Conservation (phyloP, 2,113 vertebrate genomes). For the Melanotaenia duboulayi region DNA sequence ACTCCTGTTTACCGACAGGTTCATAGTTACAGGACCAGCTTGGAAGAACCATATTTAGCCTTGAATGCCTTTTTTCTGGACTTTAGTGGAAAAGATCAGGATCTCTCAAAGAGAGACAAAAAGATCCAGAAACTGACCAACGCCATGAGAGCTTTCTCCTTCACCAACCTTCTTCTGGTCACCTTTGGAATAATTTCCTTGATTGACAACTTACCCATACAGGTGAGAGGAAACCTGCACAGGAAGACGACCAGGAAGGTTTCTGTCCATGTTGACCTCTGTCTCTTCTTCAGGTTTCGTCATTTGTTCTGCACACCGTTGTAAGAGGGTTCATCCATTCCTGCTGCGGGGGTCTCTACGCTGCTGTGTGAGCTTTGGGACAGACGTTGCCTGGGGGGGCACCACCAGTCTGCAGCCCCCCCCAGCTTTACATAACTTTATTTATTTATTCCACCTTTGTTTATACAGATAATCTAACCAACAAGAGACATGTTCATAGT, state of each 20-base stretch:
- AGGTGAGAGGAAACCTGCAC: constrained; percentile 78
- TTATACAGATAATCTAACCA: too few species aligned
- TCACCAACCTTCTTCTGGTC: constrained; percentile 88
- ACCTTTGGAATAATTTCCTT: constrained; percentile 86
- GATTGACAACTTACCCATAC: constrained; percentile 84
- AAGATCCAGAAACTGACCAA: constrained; percentile 90
- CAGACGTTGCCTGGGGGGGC: too few species aligned
- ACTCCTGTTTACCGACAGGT: too few species aligned
- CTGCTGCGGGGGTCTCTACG: constrained; percentile 89
- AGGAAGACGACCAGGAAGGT: neutral
- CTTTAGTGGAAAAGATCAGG: neutral
- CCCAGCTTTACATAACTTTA: too few species aligned
- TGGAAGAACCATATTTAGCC: neutral
- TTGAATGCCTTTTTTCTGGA: neutral
- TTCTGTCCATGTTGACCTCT: neutral
- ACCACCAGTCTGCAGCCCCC: too few species aligned
- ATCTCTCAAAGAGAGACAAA: constrained; percentile 72
- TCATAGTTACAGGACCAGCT: too few species aligned
- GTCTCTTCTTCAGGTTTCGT: constrained; percentile 74
- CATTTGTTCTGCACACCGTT: constrained; percentile 88
- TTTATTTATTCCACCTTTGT: too few species aligned
- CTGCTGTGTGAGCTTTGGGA: constrained; percentile 86
- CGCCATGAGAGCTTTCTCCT: constrained; percentile 85
- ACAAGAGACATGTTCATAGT: too few species aligned
- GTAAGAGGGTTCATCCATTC: constrained; percentile 91